These are phyloP conservation scores for Psittacula derbiana DNA, from an alignment of 2,797 vertebrate genomes.

Conservation along the genomic window DNA sequence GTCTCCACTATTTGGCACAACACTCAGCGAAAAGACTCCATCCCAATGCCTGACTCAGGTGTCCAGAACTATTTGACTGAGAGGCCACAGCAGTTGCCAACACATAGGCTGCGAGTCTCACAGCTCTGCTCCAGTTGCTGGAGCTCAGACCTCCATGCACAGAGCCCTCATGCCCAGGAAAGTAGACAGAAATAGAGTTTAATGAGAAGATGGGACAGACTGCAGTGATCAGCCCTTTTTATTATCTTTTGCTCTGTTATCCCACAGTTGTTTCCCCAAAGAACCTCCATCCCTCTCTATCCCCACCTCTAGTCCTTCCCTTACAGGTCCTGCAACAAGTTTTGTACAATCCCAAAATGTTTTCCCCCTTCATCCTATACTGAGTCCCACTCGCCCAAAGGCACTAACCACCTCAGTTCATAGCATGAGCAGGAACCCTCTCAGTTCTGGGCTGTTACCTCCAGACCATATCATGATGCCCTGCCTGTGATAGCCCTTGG, in stretches of 20 bases:
- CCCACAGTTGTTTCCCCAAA: not conserved
- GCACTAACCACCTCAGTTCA: not conserved
- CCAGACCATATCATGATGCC: not conserved
- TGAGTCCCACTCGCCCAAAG: fast-evolving
- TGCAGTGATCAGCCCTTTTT: not conserved
- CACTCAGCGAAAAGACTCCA: not conserved
- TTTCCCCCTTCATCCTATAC: not conserved
- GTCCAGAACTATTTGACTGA: not conserved
- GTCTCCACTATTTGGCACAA: not conserved
- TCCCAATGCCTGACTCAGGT: not conserved
- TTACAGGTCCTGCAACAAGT: not conserved
- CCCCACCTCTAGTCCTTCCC: not conserved
- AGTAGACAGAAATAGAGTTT: not conserved
- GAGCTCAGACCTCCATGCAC: not conserved
- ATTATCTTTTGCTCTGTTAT: not conserved
- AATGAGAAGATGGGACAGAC: not conserved
- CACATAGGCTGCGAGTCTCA: fast-evolving
- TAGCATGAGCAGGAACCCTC: not conserved
- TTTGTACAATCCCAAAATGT: not conserved
- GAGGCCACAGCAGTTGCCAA: not conserved
- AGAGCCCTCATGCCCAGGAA: not conserved
- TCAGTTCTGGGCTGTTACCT: fast-evolving
- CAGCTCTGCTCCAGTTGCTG: not conserved
- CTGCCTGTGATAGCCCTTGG: not conserved
- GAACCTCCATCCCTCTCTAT: not conserved